Evolutionary conservation across 2,888 invertebrate species (phyloP), one percentile per base, ranked within the genome.

Genomic region (Agriopis aurantiaria): DNA sequence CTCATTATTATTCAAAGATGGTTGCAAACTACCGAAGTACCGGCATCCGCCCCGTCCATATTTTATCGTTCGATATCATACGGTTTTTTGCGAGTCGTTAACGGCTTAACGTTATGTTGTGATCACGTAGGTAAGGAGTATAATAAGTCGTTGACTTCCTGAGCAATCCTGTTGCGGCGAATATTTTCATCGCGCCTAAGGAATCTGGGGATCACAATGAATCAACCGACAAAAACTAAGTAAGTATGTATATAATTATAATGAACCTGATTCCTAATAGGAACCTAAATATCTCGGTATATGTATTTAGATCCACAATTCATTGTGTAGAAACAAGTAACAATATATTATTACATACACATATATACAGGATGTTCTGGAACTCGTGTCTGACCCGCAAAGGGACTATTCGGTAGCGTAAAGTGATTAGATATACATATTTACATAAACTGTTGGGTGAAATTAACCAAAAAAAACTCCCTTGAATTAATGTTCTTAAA

Each of bases 1-100:
- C 82, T 87, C 85, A 90, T 92, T 90, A 87, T 78, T 88, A 92
- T 92, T 91, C 92, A 83, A 80, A 79, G 83, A 83, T 83, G 84
- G 88, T 83, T 81, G 80, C 77, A 75, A 77, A 82, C 85, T 86
- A 84, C 86, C 87, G 85, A 84, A 58, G 46, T 58, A 58, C 58
- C 46, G 58, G 84, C 80, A 78, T 64, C 74, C 74, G 66, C 65
- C 60, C 66, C 69, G 69, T 65, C 65, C 64, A 49, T 48, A 48
- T 63, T 65, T 68, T 69, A 69, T 63, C 51, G 68, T 61, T 17
- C 55, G 56, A 61, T 69, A 52, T 65, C 65, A 49, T 68, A 59
- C 71, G 65, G 64, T 65, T 56, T 61, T 63, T 71, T 43, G 65
- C 62, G 49, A 71, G 33, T 65, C 17, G 51, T 52, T 61, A 57